These are phyloP conservation scores for Drosophila bocqueti DNA, from an alignment of 1,140 invertebrate genomes.

Conservation along the genomic window DNA sequence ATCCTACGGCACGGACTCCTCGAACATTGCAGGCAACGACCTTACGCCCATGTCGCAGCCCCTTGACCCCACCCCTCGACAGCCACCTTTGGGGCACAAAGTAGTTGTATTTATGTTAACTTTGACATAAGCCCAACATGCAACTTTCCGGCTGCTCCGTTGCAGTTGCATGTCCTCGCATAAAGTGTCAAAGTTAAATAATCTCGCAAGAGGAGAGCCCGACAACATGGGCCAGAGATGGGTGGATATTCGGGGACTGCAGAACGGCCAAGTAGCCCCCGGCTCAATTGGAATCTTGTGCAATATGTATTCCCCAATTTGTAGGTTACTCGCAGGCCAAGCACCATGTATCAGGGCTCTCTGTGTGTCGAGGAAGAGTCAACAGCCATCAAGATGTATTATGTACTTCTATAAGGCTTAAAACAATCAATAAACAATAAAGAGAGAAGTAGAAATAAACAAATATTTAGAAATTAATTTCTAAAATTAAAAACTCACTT, in stretches of 20 bases:
- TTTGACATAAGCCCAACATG: conserved; percentile 81
- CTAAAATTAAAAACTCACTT: no score
- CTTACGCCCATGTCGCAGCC: conserved; percentile 23
- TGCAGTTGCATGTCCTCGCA: conserved; percentile 72
- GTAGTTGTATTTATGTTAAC: conserved; percentile 80
- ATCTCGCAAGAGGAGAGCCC: conserved; percentile 29
- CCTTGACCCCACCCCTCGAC: conserved; percentile 8
- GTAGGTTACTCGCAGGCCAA: conserved; percentile 27
- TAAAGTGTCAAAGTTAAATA: conserved; percentile 79
- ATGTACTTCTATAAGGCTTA: neutral
- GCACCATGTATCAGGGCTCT: neutral
- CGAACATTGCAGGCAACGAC: conserved; percentile 34
- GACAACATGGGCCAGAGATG: neutral
- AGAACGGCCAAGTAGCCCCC: conserved; percentile 20
- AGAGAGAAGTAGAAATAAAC: neutral
- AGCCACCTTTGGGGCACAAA: conserved; percentile 62
- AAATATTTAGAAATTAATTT: neutral
- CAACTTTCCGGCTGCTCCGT: conserved; percentile 63
- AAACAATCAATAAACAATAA: neutral
- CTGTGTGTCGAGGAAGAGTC: conserved; percentile 10
- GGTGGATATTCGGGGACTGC: neutral
- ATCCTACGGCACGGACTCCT: conserved; percentile 49
- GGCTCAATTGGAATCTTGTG: conserved; percentile 36
- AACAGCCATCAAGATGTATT: conserved; percentile 4
- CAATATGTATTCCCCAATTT: conserved; percentile 34